Conservation (phyloP, 1,140 invertebrate species). For the Leptopilina boulardi region DNA sequence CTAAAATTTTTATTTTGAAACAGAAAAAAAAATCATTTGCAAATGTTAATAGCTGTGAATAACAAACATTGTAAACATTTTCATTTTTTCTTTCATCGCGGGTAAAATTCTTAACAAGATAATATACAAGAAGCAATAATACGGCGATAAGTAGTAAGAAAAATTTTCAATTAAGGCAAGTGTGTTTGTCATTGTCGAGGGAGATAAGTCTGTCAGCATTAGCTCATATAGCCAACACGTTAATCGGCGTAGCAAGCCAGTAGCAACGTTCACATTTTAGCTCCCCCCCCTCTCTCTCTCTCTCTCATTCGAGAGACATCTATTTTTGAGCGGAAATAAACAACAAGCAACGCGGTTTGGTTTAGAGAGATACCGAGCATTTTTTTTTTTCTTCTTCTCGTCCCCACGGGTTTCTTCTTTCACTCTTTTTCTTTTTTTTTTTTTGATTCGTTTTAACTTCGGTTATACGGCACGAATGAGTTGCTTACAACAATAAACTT, state of each 20-base stretch:
- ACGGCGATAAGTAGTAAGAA: slow-evolving; percentile 15
- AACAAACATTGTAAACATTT: too few relatives aligned
- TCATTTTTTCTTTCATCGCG: too few relatives aligned
- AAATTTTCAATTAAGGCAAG: slow-evolving; percentile 34
- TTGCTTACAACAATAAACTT: slow-evolving; percentile 61
- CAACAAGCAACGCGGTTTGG: slow-evolving; percentile 28
- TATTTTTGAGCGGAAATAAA: slow-evolving; percentile 60
- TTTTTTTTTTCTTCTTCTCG: background rate
- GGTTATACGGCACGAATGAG: slow-evolving; percentile 51
- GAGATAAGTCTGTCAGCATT: slow-evolving; percentile 31
- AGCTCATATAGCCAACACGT: slow-evolving; percentile 31
- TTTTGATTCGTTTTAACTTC: slow-evolving; percentile 15
- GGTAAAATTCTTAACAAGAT: background rate
- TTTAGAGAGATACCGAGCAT: background rate
- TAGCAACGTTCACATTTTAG: background rate
- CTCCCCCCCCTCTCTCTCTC: too few relatives aligned
- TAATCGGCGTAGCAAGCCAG: slow-evolving; percentile 4
- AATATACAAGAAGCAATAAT: slow-evolving; percentile 3
- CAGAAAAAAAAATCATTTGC: too few relatives aligned
- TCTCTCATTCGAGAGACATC: slow-evolving; percentile 49
- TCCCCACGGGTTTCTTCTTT: background rate
- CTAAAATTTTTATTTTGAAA: too few relatives aligned
- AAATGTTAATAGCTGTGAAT: too few relatives aligned
- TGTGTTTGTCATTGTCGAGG: slow-evolving; percentile 32
- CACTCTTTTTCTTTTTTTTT: background rate